These are phyloP conservation scores for Anagyrus pseudococci DNA, from an alignment of 2,888 invertebrate genomes.

Conservation along the genomic window DNA sequence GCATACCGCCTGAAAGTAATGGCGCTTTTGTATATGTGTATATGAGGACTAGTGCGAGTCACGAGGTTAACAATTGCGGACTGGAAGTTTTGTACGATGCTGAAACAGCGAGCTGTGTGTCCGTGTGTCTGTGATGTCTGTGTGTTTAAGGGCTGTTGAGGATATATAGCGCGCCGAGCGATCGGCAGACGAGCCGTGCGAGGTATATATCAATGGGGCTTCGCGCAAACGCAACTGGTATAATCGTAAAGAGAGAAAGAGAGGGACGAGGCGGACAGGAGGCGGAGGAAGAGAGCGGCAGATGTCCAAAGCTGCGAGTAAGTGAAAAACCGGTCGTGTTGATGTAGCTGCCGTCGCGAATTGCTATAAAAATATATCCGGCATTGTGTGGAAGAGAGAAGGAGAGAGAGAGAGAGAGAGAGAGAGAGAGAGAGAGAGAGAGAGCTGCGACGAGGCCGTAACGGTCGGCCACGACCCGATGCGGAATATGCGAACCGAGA, in stretches of 20 bases:
- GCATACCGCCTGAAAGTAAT: not conserved
- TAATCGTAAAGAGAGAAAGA: too few relatives aligned
- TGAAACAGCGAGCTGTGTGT: too few relatives aligned
- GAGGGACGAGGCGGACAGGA: conserved; percentile 37
- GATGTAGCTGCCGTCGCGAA: conserved; percentile 62
- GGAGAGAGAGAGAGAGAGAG: not conserved
- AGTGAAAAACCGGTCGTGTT: conserved; percentile 62
- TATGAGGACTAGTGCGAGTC: too few relatives aligned
- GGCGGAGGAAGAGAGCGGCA: conserved; percentile 56
- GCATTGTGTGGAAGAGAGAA: conserved; percentile 51
- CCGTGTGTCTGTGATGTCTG: too few relatives aligned
- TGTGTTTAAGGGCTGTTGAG: too few relatives aligned
- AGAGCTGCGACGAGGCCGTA: not conserved
- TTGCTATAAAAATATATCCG: conserved; percentile 61
- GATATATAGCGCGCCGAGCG: too few relatives aligned
- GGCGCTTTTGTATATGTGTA: not conserved
- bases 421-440: not conserved
- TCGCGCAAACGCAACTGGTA: too few relatives aligned
- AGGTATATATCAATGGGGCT: conserved; percentile 19
- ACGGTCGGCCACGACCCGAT: too few relatives aligned
- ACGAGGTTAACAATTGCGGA: too few relatives aligned
- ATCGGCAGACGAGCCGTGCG: not conserved
- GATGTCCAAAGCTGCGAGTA: conserved; percentile 54
- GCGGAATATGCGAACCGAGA: too few relatives aligned
- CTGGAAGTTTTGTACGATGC: too few relatives aligned